Evolutionary conservation across 2,888 invertebrate species (phyloP).

Genomic region (Trichopoda pennipes): DNA sequence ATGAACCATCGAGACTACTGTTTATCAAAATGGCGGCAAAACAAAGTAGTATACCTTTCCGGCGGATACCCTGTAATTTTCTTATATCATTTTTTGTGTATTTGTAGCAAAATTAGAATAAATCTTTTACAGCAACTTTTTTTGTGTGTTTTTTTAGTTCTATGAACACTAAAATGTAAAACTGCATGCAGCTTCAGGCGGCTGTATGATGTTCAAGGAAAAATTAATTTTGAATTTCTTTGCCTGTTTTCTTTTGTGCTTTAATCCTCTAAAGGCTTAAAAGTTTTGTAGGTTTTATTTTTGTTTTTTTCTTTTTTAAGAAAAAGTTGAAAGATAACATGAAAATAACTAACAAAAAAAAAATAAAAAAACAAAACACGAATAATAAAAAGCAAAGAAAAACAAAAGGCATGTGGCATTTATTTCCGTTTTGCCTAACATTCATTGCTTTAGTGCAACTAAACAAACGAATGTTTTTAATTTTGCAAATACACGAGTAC

Average conservation of each 20-base stretch:
- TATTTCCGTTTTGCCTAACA: constrained; percentile 2
- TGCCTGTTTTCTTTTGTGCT: background rate
- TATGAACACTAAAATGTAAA: too few relatives aligned
- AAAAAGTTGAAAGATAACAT: background rate
- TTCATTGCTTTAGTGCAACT: too few relatives aligned
- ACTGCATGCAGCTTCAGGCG: constrained; percentile 12
- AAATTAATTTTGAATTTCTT: constrained; percentile 34
- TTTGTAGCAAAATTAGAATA: too few relatives aligned
- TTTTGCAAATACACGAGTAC: constrained; percentile 15
- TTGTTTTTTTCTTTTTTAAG: background rate
- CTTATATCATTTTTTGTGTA: too few relatives aligned
- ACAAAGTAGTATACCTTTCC: too few relatives aligned
- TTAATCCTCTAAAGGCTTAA: constrained; percentile 53
- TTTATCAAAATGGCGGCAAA: too few relatives aligned
- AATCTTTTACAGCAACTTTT: too few relatives aligned
- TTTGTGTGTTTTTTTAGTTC: too few relatives aligned
- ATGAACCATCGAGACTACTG: too few relatives aligned
- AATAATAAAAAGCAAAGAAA: constrained; percentile 5
- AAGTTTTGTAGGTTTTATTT: too few relatives aligned
- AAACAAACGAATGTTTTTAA: background rate
- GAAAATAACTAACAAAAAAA: constrained; percentile 5
- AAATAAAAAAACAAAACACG: background rate
- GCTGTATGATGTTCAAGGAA: constrained; percentile 26
- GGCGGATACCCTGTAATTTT: too few relatives aligned
- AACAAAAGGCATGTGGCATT: constrained; percentile 52